Conservation (phyloP, 2,888 invertebrate genomes). For the Dyspetes luteomarginatus region DNA sequence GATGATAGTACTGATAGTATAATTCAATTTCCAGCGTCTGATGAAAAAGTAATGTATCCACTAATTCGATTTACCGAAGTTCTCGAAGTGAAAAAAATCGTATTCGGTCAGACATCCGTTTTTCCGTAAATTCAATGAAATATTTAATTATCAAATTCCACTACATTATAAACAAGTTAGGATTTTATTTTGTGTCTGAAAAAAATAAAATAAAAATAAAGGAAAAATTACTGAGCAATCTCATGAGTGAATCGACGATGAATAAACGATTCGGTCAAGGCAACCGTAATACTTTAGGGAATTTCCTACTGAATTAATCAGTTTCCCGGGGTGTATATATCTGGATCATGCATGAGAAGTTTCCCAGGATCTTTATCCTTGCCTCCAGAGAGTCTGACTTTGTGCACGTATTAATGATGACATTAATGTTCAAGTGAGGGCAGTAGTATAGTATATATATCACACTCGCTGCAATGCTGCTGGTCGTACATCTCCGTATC, state of each 20-base stretch:
- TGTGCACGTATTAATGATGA: conserved; percentile 40
- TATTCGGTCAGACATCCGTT: too few species aligned
- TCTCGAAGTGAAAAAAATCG: too few species aligned
- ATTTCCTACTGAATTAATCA: not conserved
- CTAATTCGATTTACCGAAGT: too few species aligned
- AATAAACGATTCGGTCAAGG: not conserved
- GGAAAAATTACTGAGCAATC: not conserved
- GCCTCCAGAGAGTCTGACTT: conserved; percentile 11
- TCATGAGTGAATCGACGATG: not conserved
- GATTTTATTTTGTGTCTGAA: too few species aligned
- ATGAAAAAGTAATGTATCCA: too few species aligned
- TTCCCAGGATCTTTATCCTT: not conserved
- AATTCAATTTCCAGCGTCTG: too few species aligned
- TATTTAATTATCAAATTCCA: too few species aligned
- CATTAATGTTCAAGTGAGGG: conserved; percentile 36
- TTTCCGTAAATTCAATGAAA: too few species aligned
- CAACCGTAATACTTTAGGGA: too few species aligned
- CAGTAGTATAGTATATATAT: conserved; percentile 6
- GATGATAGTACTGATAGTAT: too few species aligned
- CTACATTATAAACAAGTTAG: too few species aligned
- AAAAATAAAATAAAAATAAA: not conserved
- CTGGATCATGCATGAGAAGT: not conserved
- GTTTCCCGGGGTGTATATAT: not conserved
- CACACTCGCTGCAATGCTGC: not conserved
- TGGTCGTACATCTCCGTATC: not conserved